A percentile compares a stretch with the other conserved stretches of the same genome.
These are phyloP conservation scores for Microtus oregoni DNA, from an alignment of 2,113 vertebrate species.

Conservation along the genomic window DNA sequence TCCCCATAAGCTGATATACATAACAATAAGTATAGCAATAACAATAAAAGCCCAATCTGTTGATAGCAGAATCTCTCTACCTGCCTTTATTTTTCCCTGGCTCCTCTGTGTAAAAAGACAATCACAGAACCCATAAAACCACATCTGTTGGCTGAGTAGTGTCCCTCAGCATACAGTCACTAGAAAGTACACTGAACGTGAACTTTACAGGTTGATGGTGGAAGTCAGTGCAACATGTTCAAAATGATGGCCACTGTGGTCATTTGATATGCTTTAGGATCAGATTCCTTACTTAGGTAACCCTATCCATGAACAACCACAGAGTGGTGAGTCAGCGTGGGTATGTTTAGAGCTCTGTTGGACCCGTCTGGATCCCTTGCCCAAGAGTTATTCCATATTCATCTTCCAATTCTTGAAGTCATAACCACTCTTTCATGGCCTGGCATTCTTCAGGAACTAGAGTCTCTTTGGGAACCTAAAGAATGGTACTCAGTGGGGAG, in stretches of 20 bases:
- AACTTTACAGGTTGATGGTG: conserved; percentile 46
- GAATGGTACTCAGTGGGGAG: conserved; percentile 55
- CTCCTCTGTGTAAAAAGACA: conserved; percentile 60
- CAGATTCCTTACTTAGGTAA: conserved; percentile 48
- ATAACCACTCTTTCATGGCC: conserved; percentile 16
- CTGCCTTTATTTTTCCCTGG: conserved; percentile 75
- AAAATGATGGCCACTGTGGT: background rate
- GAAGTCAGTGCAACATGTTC: conserved; percentile 26
- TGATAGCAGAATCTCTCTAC: conserved; percentile 70
- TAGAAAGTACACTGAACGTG: conserved; percentile 62
- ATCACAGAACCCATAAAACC: conserved; percentile 71
- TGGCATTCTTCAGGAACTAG: conserved; percentile 61
- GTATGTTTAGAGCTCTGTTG: conserved; percentile 8
- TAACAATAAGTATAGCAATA: conserved; percentile 63
- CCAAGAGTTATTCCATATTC: conserved; percentile 47
- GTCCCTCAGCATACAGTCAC: conserved; percentile 62
- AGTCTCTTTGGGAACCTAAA: conserved; percentile 72
- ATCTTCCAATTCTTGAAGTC: conserved; percentile 7
- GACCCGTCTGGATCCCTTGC: background rate
- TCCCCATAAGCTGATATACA: conserved; percentile 68
- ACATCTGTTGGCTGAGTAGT: conserved; percentile 79
- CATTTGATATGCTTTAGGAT: conserved; percentile 45
- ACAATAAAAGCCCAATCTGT: conserved; percentile 70
- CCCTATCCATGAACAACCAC: conserved; percentile 12
- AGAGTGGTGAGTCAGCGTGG: background rate